Percentiles rank a stretch among this genome's conserved stretches.
Evolutionary conservation across 2,888 invertebrate species (phyloP).

Genomic region (Chrysotoxum bicinctum): DNA sequence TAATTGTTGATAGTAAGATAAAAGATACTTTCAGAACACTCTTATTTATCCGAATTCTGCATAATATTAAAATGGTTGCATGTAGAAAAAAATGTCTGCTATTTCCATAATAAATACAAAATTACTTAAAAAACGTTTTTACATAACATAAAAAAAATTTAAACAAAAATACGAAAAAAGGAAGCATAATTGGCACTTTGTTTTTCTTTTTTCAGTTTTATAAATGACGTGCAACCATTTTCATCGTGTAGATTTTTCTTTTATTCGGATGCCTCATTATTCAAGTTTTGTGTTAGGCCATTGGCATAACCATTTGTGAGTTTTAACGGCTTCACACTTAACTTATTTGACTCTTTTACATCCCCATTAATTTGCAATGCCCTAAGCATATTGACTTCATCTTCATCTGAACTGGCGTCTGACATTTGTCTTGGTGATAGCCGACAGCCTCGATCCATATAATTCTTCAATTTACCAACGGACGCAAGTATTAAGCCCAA

Average conservation of each 20-base stretch:
- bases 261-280: conserved; percentile 15
- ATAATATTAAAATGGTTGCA: neutral
- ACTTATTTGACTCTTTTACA: conserved; percentile 4
- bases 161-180: neutral
- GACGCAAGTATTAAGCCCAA: conserved; percentile 96
- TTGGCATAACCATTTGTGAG: conserved; percentile 30
- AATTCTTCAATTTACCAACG: conserved; percentile 89
- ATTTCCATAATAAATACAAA: neutral
- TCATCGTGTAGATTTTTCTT: neutral
- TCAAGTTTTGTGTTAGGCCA: neutral
- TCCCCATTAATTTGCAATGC: conserved; percentile 53
- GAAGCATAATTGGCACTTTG: conserved; percentile 1
- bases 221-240: neutral
- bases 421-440: conserved; percentile 89
- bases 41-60: neutral
- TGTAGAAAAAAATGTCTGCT: neutral
- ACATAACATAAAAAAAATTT: neutral
- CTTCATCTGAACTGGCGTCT: conserved; percentile 87
- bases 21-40: neutral
- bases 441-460: conserved; percentile 88
- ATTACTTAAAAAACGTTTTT: neutral
- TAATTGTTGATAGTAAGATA: neutral
- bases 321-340: conserved; percentile 8
- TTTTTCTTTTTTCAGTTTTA: neutral
- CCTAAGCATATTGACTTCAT: conserved; percentile 74